Evolutionary conservation across 2,113 vertebrate species (phyloP).

Genomic region (Passer domesticus): DNA sequence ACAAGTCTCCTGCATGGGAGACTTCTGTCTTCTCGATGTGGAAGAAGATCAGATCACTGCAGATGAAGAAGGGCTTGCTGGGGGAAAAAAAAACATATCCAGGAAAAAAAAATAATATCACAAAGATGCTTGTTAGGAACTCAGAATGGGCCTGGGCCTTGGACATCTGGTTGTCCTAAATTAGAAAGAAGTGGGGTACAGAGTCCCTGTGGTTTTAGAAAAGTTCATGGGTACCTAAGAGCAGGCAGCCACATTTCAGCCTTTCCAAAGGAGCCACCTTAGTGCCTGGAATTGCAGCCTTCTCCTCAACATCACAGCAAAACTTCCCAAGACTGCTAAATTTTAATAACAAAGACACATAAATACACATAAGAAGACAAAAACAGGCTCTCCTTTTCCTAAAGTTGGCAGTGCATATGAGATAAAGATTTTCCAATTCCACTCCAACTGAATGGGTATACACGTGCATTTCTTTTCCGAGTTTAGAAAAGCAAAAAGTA

Average conservation of each 20-base stretch:
- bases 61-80: not conserved
- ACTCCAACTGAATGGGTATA: not conserved
- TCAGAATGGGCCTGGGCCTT: not conserved
- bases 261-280: not conserved
- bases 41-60: not conserved
- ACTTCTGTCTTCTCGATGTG: not conserved
- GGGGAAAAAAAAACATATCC: not conserved
- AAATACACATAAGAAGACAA: not conserved
- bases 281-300: not conserved
- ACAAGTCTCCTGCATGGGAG: not conserved
- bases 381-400: not conserved
- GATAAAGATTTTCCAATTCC: not conserved
- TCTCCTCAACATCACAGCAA: not conserved
- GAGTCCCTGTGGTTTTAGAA: fast-evolving
- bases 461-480: not conserved
- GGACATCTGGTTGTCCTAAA: not conserved
- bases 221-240: not conserved
- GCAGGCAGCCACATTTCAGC: not conserved
- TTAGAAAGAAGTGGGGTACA: not conserved
- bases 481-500: not conserved
- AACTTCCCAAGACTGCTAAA: not conserved
- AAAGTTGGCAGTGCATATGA: not conserved
- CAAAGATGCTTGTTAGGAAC: not conserved
- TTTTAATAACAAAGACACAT: not conserved
- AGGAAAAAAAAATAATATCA: not conserved